Base-by-base conservation (phyloP, 2,797 vertebrate genomes). In the Dallia pectoralis region DNA sequence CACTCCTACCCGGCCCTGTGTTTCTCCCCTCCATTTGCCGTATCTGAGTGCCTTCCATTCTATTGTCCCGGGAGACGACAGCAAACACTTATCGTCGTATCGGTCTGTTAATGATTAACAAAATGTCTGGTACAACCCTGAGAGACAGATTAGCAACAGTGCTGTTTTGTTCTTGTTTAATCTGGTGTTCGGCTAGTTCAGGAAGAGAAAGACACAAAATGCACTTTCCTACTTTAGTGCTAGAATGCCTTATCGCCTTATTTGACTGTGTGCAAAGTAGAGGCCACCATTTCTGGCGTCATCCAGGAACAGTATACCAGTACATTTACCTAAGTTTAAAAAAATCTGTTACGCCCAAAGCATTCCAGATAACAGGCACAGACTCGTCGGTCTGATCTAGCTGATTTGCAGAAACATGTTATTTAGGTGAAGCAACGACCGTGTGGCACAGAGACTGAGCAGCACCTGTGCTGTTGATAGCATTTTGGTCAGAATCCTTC, bases 81-180 rank as follows among this genome's bases (percentile, higher is more conserved):
- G 15, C 70, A 82, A 80, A 85, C 74, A 79, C n/a, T 74, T 36
- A 63, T 12, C 4, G 44, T 56, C 15, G 44, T 33, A 44, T 68
- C 70, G 67, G 66, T 4, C n/a, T 56, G 11, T 16, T 16, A 81
- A 64, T 74, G 59, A 80, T 77, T 64, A 82, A 67, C 36, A 53
- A 7, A 8, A 49, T 14, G 15, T 22, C 62, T 73, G 62, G 33
- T 48, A 69, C 81, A 82, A 79, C 73, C 75, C 81, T 74, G 71
- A 14, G 16, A 19, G 59, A 70, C 19, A 68, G 59, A 76, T 36
- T 69, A 27, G 16, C n/a, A 47, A 53, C 59, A 27, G 19, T n/a
- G 40, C 40, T 7, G 11, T 18, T 32, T 70, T 32, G 4, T 25
- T 15, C 59, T 56, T 73, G 56, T 70, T 49, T 36, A 61, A 27